Evolutionary conservation across 2,797 vertebrate genomes (phyloP).

Genomic region (Perodicticus potto): DNA sequence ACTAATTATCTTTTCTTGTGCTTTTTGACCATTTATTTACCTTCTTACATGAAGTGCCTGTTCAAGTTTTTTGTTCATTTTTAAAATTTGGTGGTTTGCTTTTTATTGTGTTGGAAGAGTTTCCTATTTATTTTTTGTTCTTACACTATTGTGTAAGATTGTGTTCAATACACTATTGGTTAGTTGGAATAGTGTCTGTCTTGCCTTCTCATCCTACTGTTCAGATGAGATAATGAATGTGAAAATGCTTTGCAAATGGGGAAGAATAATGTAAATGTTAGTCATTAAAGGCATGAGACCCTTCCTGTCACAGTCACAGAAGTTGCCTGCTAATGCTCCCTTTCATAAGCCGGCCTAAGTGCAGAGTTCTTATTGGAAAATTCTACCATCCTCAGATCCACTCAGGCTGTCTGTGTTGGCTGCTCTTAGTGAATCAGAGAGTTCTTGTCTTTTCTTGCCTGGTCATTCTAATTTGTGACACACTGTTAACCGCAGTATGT

Average conservation of each 20-base stretch:
- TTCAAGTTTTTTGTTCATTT: background rate
- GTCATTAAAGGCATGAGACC: background rate
- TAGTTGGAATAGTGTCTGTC: background rate
- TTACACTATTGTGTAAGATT: background rate
- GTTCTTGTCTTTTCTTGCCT: conserved; percentile 26
- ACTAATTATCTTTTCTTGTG: background rate
- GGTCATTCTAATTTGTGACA: conserved; percentile 61
- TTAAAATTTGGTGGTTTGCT: background rate
- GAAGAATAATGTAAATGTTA: background rate
- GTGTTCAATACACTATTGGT: background rate
- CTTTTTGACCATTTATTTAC: background rate
- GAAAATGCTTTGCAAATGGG: background rate
- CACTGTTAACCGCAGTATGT: background rate
- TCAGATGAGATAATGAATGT: background rate
- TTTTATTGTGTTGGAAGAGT: background rate
- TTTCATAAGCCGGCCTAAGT: background rate
- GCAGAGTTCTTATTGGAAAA: too few species aligned
- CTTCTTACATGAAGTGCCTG: background rate
- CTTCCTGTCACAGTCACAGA: background rate
- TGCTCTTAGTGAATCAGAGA: background rate
- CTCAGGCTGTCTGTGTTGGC: background rate
- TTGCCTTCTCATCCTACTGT: background rate
- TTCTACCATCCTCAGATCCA: background rate
- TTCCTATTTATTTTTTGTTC: background rate
- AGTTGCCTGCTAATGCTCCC: background rate